Evolutionary conservation across 1,140 invertebrate genomes (phyloP).

Genomic region (Rhyzopertha dominica): DNA sequence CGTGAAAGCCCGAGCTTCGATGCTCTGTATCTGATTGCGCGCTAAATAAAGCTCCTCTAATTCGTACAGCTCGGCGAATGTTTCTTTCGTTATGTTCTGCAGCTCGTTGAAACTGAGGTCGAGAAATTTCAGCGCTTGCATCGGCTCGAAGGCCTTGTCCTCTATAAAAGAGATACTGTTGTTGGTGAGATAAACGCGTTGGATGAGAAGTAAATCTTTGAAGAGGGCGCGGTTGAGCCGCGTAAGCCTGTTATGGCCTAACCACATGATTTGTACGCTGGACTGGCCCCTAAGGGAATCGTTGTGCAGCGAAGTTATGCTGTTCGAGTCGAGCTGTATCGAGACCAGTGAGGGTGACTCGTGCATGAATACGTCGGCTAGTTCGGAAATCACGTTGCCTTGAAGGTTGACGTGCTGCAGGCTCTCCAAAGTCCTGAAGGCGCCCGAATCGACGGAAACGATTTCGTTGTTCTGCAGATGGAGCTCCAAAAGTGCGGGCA

Average conservation of each 20-base stretch:
- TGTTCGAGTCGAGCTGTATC: conserved; percentile 81
- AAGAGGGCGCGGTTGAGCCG: conserved; percentile 67
- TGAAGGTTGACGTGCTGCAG: conserved; percentile 87
- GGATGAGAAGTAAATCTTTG: conserved; percentile 65
- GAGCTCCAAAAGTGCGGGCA: conserved; percentile 74
- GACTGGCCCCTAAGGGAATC: conserved; percentile 72
- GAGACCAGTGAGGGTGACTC: conserved; percentile 71
- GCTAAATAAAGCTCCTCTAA: conserved; percentile 62
- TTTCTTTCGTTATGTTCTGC: conserved; percentile 57
- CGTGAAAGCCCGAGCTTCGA: conserved; percentile 56
- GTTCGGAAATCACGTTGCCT: conserved; percentile 67
- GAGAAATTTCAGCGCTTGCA: conserved; percentile 70
- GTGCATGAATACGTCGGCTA: conserved; percentile 78
- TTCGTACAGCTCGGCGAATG: conserved; percentile 65
- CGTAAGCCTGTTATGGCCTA: conserved; percentile 76
- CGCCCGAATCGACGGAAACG: conserved; percentile 72
- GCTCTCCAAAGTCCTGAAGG: conserved; percentile 72
- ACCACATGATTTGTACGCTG: conserved; percentile 79
- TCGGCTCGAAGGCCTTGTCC: conserved; percentile 68
- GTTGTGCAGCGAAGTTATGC: conserved; percentile 69
- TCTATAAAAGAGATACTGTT: conserved; percentile 78
- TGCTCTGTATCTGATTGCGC: conserved; percentile 51
- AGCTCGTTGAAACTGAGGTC: conserved; percentile 74
- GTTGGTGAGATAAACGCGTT: conserved; percentile 76
- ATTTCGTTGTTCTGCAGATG: conserved; percentile 85